These are phyloP conservation scores for Diploptera punctata DNA, from an alignment of 2,888 invertebrate genomes.

Conservation along the genomic window DNA sequence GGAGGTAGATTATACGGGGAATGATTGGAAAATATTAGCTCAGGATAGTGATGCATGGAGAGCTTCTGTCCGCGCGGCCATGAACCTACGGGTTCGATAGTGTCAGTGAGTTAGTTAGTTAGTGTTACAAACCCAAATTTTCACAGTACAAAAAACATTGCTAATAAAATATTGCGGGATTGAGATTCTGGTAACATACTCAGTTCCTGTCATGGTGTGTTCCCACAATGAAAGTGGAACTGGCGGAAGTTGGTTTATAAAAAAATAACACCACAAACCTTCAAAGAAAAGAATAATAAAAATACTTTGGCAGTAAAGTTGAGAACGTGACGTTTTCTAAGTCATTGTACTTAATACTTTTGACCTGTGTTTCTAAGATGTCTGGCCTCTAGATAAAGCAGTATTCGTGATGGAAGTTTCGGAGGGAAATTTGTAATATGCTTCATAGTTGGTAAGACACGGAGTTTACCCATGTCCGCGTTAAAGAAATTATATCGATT, in stretches of 20 bases:
- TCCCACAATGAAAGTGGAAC: constrained; percentile 3
- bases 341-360: background rate
- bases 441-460: background rate
- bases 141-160: no score
- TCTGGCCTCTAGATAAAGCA: background rate
- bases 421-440: background rate
- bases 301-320: background rate
- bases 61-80: no score
- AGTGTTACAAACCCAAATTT: no score
- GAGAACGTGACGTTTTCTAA: background rate
- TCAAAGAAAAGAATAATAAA: background rate
- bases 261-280: background rate
- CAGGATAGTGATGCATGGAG: no score
- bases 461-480: background rate
- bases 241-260: background rate
- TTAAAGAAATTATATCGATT: background rate
- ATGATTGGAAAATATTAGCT: no score
- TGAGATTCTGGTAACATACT: background rate
- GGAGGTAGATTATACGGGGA: no score
- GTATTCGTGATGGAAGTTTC: background rate
- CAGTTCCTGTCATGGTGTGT: background rate
- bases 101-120: no score
- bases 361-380: background rate
- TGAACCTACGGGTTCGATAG: no score
- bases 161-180: no score